Evolutionary conservation across 2,797 vertebrate genomes (phyloP).

Genomic region (Enteromius treurensis): DNA sequence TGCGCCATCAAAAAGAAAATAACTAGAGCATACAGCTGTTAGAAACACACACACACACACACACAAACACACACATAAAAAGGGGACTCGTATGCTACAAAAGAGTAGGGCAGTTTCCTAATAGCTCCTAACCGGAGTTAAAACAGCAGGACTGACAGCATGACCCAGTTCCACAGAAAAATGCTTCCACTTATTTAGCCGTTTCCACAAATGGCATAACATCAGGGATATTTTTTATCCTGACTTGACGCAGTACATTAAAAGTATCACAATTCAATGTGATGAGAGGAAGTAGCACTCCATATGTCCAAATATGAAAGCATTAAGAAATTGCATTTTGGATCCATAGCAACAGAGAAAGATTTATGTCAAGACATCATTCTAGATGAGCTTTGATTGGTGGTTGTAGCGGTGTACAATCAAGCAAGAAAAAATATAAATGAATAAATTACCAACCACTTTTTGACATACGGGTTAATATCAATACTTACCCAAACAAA

Average conservation of each 20-base stretch:
- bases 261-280: background rate
- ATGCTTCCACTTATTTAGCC: background rate
- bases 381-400: background rate
- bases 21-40: slow-evolving; percentile 36
- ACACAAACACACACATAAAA: slow-evolving; percentile 1
- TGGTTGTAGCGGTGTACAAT: background rate
- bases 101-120: slow-evolving; percentile 19
- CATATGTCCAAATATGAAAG: background rate
- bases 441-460: background rate
- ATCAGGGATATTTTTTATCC: background rate
- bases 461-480: background rate
- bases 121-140: slow-evolving; percentile 14
- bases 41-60: slow-evolving; percentile 5
- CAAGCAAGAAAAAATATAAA: background rate
- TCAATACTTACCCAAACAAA: background rate
- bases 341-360: slow-evolving; percentile 17
- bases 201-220: background rate
- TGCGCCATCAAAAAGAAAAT: slow-evolving; percentile 25
- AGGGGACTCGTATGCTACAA: background rate
- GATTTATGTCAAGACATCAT: background rate
- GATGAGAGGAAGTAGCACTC: background rate
- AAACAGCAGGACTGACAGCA: slow-evolving; percentile 18
- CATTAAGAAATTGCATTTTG: slow-evolving; percentile 2
- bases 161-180: slow-evolving; percentile 34
- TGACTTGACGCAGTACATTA: background rate